A percentile compares a stretch with the other conserved stretches of the same genome.
Conservation (phyloP, 2,797 vertebrate genomes). For the Sebastes aleutianus region DNA sequence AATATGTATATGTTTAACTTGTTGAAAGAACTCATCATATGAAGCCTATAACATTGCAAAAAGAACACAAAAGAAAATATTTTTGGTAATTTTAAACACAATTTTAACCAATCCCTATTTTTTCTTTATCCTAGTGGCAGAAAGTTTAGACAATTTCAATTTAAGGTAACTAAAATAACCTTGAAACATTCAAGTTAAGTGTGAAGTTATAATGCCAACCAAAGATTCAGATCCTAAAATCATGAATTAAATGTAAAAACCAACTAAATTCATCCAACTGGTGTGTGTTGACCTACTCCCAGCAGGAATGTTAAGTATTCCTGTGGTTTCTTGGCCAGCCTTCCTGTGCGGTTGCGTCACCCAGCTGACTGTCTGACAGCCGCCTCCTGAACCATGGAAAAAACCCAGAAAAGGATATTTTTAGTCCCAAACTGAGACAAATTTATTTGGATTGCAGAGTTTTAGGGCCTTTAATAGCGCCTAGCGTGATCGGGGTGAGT, state of each 20-base stretch:
- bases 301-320: constrained; percentile 63
- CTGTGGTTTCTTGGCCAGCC: constrained; percentile 14
- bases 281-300: constrained; percentile 43
- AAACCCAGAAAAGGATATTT: constrained; percentile 62
- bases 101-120: too few relatives aligned
- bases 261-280: not conserved
- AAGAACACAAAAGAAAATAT: not conserved
- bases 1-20: not conserved
- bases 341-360: constrained; percentile 48
- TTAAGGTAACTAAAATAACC: not conserved
- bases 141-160: not conserved
- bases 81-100: too few relatives aligned
- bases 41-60: not conserved
- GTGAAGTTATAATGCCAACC: not conserved
- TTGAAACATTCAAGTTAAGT: not conserved
- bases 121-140: not conserved
- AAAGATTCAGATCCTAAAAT: not conserved
- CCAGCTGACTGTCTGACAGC: constrained; percentile 36
- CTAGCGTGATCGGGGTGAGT: not conserved
- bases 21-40: not conserved
- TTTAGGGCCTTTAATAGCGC: constrained; percentile 35
- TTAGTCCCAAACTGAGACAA: constrained; percentile 48
- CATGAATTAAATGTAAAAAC: not conserved
- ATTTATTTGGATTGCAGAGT: constrained; percentile 16
- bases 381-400: constrained; percentile 48